Evolutionary conservation across 2,888 invertebrate species (phyloP).

Genomic region (Leucophenga montana): DNA sequence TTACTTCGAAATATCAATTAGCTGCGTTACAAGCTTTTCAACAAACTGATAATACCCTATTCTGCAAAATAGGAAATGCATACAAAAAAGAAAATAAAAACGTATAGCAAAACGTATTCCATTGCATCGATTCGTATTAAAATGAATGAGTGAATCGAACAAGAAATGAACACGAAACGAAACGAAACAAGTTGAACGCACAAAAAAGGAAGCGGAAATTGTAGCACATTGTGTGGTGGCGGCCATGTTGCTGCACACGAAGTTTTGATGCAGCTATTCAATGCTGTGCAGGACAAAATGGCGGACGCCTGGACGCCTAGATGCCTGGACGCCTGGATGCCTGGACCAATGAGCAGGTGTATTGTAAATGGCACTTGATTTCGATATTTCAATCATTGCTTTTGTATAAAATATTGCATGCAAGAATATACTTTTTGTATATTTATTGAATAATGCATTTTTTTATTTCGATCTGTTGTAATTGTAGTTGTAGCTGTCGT

Average conservation of each 20-base stretch:
- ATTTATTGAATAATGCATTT: background rate
- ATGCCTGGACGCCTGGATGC: background rate
- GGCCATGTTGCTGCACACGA: background rate
- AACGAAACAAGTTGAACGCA: slow-evolving; percentile 34
- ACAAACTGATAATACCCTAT: background rate
- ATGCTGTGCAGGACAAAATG: no score
- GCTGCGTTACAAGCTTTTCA: background rate
- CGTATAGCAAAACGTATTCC: slow-evolving; percentile 20
- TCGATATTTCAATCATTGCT: slow-evolving; percentile 64
- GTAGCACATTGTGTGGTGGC: slow-evolving; percentile 53
- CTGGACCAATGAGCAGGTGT: slow-evolving; percentile 21
- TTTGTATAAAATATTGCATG: slow-evolving; percentile 5
- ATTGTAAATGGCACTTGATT: slow-evolving; percentile 61
- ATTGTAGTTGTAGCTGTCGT: slow-evolving; percentile 3
- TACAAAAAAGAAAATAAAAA: slow-evolving; percentile 41
- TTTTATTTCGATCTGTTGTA: slow-evolving; percentile 14
- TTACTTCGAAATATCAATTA: no score
- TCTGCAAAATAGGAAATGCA: slow-evolving; percentile 1
- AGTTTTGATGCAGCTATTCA: background rate
- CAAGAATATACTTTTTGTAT: background rate
- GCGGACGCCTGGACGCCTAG: background rate
- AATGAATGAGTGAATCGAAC: slow-evolving; percentile 1
- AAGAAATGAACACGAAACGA: background rate
- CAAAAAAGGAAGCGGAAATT: slow-evolving; percentile 61
- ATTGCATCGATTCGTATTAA: background rate